These are phyloP conservation scores for Erethizon dorsatum DNA, from an alignment of 2,797 vertebrate species.

Conservation along the genomic window DNA sequence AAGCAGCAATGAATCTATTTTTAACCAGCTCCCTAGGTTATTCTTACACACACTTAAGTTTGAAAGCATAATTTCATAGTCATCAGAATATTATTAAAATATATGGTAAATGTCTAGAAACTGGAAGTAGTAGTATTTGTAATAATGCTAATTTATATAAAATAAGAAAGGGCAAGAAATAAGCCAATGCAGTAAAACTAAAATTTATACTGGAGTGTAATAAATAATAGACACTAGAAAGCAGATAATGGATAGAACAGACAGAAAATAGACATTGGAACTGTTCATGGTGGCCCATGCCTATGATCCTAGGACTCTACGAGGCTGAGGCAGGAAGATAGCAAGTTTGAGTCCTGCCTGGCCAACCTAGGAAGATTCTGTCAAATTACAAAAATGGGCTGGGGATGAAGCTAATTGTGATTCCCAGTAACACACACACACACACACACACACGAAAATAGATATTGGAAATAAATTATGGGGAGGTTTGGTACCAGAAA, in stretches of 20 bases:
- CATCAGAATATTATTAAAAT: conserved; percentile 50
- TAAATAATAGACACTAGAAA: not conserved
- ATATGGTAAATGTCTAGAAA: conserved; percentile 10
- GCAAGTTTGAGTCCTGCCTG: not conserved
- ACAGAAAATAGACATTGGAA: not conserved
- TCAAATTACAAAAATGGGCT: not conserved
- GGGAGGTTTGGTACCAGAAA: not conserved
- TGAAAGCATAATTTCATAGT: conserved; percentile 33
- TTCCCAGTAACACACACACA: not conserved
- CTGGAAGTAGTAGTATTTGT: conserved; percentile 2
- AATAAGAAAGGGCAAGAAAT: not conserved
- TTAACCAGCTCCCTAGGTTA: conserved; percentile 50
- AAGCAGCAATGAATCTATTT: not conserved
- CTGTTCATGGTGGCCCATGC: not conserved
- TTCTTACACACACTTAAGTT: conserved; percentile 26
- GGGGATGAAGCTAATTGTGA: not conserved
- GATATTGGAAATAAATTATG: conserved; percentile 3
- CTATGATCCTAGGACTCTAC: not conserved
- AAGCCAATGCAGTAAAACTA: conserved; percentile 2
- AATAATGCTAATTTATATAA: conserved; percentile 42
- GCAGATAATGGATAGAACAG: not conserved
- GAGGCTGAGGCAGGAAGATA: not conserved
- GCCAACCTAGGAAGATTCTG: not conserved
- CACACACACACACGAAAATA: not conserved
- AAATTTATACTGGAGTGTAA: conserved; percentile 55